A percentile compares a stretch with the other conserved stretches of the same genome.
phyloP scores from a whole-genome alignment of 2,888 invertebrate genomes.

The Polydrusus pterygomalis region DNA sequence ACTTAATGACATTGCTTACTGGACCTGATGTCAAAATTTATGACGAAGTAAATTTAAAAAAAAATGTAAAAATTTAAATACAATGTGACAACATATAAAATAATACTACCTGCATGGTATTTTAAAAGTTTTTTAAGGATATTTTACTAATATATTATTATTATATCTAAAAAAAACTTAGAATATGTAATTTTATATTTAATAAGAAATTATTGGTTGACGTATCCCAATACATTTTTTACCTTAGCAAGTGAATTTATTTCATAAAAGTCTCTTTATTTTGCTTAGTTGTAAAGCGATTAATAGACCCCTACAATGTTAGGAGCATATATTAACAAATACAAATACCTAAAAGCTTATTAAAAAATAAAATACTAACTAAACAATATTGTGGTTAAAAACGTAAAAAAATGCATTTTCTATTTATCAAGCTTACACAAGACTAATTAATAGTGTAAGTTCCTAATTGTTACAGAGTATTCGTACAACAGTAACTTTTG shows the following conservation, averaged over 20 bases:
- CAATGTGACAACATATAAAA: no score
- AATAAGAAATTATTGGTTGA: neutral
- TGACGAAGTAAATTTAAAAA: no score
- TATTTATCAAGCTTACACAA: constrained; percentile 24
- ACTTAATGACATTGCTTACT: no score
- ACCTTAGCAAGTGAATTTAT: neutral
- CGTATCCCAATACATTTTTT: neutral
- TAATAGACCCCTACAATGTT: constrained; percentile 25
- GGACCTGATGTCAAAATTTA: no score
- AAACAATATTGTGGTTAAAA: constrained; percentile 29
- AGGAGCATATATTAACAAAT: constrained; percentile 30
- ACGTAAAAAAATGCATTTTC: constrained; percentile 39
- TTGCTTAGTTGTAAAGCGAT: constrained; percentile 36
- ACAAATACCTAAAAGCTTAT: constrained; percentile 47
- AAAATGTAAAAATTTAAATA: no score
- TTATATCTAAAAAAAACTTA: neutral
- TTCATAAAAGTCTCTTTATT: constrained; percentile 29
- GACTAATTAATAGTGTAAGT: constrained; percentile 4
- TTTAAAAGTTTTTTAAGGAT: neutral
- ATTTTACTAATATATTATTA: neutral
- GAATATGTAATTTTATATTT: neutral
- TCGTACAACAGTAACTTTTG: constrained; percentile 6
- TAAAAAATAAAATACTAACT: constrained; percentile 23
- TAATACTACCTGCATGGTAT: neutral
- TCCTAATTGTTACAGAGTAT: neutral